phyloP scores from a whole-genome alignment of 1,140 invertebrate genomes.

The Colletes latitarsis region DNA sequence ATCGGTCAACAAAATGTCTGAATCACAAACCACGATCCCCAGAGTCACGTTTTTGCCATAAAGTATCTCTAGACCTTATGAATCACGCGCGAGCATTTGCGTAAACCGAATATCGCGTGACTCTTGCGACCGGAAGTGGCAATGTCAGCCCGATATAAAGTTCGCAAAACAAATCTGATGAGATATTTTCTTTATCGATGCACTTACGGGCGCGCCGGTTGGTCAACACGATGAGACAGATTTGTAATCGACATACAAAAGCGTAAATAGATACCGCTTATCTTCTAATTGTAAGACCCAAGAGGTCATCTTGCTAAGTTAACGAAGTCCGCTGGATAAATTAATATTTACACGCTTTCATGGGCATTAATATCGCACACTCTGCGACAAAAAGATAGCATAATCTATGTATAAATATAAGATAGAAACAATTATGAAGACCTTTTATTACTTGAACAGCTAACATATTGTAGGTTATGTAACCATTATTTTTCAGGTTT shows the following conservation, averaged over 20 bases:
- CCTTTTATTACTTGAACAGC: too few relatives aligned
- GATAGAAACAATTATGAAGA: too few relatives aligned
- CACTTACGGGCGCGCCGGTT: not conserved
- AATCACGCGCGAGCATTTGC: not conserved
- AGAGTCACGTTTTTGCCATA: not conserved
- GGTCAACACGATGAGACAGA: not conserved
- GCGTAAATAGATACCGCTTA: too few relatives aligned
- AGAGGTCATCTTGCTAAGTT: not conserved
- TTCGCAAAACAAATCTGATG: not conserved
- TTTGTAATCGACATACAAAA: not conserved
- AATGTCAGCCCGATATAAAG: not conserved
- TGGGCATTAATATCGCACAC: too few relatives aligned
- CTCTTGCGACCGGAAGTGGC: not conserved
- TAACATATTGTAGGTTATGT: too few relatives aligned
- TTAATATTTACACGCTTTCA: not conserved
- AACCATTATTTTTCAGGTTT: too few relatives aligned
- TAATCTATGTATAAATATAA: too few relatives aligned
- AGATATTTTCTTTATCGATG: not conserved
- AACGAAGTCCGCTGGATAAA: not conserved
- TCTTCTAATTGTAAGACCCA: too few relatives aligned
- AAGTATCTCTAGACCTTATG: not conserved
- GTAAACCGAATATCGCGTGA: not conserved
- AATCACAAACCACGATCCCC: not conserved
- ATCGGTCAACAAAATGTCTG: not conserved
- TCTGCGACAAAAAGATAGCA: too few relatives aligned